Evolutionary conservation across 1,140 invertebrate species (phyloP).

Genomic region (Solenopsis invicta): DNA sequence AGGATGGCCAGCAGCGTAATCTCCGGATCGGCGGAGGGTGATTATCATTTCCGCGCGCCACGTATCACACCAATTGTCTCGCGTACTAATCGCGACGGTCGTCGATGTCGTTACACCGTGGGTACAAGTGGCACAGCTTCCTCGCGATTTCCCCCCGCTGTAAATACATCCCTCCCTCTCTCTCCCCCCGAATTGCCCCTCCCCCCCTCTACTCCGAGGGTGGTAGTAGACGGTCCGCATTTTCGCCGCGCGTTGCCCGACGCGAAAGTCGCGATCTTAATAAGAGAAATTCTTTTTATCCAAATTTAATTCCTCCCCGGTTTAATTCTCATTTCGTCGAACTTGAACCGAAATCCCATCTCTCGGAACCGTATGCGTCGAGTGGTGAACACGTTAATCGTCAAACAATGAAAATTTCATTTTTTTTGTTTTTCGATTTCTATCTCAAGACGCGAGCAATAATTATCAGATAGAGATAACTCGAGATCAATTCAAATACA

Average conservation of each 20-base stretch:
- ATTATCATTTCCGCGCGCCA: slow-evolving; percentile 35
- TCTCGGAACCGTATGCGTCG: not conserved
- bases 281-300: not conserved
- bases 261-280: not conserved
- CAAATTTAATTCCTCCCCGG: slow-evolving; percentile 4
- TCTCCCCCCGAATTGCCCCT: not conserved
- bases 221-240: slow-evolving; percentile 34
- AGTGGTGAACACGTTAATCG: not conserved
- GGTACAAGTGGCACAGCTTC: slow-evolving; percentile 39
- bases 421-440: not conserved
- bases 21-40: slow-evolving; percentile 17
- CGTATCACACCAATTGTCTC: slow-evolving; percentile 2
- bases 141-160: slow-evolving; percentile 46
- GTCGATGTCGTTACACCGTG: slow-evolving; percentile 63
- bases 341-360: not conserved
- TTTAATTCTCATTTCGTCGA: not conserved
- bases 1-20: not conserved
- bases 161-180: slow-evolving; percentile 59
- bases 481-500: not conserved
- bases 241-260: slow-evolving; percentile 18
- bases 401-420: not conserved
- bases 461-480: not conserved
- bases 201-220: too few species aligned
- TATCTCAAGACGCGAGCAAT: not conserved
- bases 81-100: slow-evolving; percentile 35